Base-by-base conservation (phyloP, 2,113 vertebrate species). In the mouse (Mus musculus) region DNA sequence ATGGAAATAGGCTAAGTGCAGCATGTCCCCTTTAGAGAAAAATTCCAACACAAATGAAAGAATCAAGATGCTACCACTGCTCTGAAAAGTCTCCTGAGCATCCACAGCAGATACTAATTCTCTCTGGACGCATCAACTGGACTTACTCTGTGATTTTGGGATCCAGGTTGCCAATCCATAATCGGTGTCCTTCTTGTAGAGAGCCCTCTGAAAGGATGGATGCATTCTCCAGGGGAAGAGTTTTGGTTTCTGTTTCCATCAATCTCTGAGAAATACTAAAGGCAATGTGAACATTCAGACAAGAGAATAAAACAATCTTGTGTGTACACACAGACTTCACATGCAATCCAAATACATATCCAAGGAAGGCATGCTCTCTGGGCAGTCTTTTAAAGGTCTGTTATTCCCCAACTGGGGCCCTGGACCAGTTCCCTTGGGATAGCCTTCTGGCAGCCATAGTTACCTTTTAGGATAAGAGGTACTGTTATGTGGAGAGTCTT, bases 71-170 rank as follows among this genome's bases (percentile, higher is more conserved):
- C 13, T 17, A 9, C 56, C 0, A 91, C 7, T 56, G 49, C 39
- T 46, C 88, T 89, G 26, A 81, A 92, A 94, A 91, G 82, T 84
- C 39, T 95, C 86, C 69, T 65, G 46, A 78, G 72, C 6, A 89
- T 30, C 19, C 84, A 33, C 30, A 94, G 5, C 19, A 28, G 22
- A 33, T 28, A 93, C 17, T 10, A 54, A 72, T 56, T 67, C 67
- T 67, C 67, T 95, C 14, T 92, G 54, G 36, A 95, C 59, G 36
- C 4, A 80, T 14, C 12, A 82, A 67, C 77, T 12, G 67, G 26
- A 99, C 99, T 99, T 96, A 99, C 99, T 99, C 99, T 97, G 99
- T 99, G 98, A 99, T 99, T 98, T 99, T 99, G 93, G 99, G 99
- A 97, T 99, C 99, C 75, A 99, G 99, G 98, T 99, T 99, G 73